Evolutionary conservation across 2,113 vertebrate genomes (phyloP).

Genomic region (Atlantisia rogersi): DNA sequence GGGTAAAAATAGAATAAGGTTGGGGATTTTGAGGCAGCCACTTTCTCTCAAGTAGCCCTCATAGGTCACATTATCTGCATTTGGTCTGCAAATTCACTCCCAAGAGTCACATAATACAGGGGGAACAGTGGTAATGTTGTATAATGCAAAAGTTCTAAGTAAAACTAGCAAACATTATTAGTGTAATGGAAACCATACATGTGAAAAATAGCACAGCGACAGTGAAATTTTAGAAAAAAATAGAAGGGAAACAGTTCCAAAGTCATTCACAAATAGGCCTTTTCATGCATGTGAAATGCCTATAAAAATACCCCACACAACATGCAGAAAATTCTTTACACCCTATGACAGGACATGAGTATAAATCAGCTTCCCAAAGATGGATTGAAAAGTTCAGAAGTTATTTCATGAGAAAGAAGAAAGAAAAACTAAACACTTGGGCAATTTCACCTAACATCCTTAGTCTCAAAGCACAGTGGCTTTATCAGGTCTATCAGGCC

Average conservation of each 20-base stretch:
- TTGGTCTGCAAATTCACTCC: background rate
- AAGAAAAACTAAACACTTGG: background rate
- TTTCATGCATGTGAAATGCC: background rate
- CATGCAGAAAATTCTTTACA: background rate
- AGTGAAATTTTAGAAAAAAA: background rate
- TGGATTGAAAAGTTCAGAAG: background rate
- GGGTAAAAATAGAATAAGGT: background rate
- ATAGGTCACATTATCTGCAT: background rate
- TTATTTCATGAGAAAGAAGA: background rate
- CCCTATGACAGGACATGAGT: background rate
- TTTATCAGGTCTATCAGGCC: background rate
- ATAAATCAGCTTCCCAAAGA: background rate
- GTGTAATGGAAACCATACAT: background rate
- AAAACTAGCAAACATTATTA: background rate
- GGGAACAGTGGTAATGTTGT: background rate
- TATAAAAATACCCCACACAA: background rate
- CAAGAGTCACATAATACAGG: background rate
- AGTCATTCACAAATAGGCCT: background rate
- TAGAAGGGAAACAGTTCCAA: background rate
- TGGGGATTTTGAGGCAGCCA: background rate
- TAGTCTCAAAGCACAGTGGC: background rate
- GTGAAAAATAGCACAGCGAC: background rate
- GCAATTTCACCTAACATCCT: background rate
- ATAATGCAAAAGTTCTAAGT: background rate
- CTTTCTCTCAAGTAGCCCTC: background rate